Percentiles rank a stretch among this genome's conserved stretches.
Conservation (phyloP, 2,888 invertebrate genomes). For the Sphaerophoria rueppellii region DNA sequence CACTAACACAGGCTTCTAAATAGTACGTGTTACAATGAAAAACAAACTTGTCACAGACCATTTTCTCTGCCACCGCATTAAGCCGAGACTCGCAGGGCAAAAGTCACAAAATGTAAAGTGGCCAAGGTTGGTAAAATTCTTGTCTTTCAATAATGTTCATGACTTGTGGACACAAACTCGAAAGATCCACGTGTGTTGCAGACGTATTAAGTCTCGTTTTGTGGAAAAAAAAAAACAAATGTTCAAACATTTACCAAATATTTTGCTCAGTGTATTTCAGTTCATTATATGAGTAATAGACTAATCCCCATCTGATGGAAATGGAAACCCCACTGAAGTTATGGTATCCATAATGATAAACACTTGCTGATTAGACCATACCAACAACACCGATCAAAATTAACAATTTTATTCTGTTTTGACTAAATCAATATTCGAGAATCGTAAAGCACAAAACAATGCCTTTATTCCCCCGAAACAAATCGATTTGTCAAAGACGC, state of each 20-base stretch:
- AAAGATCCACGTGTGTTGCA: too few species aligned
- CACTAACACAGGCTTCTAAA: too few species aligned
- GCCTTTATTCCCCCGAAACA: slow-evolving; percentile 24
- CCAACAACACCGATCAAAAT: slow-evolving; percentile 12
- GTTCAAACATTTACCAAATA: neutral
- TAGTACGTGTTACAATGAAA: too few species aligned
- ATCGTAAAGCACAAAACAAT: slow-evolving; percentile 23
- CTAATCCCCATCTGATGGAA: neutral
- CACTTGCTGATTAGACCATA: slow-evolving; percentile 16
- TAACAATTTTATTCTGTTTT: slow-evolving; percentile 2
- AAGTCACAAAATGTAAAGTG: too few species aligned
- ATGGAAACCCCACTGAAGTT: slow-evolving; percentile 41
- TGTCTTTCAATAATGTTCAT: too few species aligned
- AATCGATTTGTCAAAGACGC: slow-evolving; percentile 26
- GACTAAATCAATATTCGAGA: slow-evolving; percentile 43
- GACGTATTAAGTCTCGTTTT: too few species aligned
- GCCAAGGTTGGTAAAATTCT: too few species aligned
- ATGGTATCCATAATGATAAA: slow-evolving; percentile 28
- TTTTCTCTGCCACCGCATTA: too few species aligned
- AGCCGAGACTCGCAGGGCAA: too few species aligned
- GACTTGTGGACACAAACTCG: too few species aligned
- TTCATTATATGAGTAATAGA: neutral
- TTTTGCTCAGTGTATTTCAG: slow-evolving; percentile 52
- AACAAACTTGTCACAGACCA: too few species aligned
- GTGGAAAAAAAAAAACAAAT: neutral